Evolutionary conservation across 2,113 vertebrate genomes (phyloP).

Genomic region (Meriones unguiculatus): DNA sequence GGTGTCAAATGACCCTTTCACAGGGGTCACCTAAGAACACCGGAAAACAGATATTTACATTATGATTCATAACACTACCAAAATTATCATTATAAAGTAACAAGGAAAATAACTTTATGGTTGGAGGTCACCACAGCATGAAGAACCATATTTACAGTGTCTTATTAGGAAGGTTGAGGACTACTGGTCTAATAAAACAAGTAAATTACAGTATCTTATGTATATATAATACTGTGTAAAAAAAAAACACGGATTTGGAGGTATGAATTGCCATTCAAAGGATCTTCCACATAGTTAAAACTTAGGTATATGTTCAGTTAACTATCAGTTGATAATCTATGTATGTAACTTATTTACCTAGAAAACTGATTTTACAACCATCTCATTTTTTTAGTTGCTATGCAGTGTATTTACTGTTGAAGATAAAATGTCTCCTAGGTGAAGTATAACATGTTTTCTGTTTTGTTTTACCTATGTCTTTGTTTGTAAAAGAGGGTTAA

Average conservation of each 20-base stretch:
- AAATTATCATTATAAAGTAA: neutral
- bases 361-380: neutral
- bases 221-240: constrained; percentile 1
- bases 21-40: neutral
- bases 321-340: neutral
- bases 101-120: neutral
- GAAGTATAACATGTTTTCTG: neutral
- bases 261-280: neutral
- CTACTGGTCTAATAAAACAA: neutral
- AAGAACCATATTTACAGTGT: neutral
- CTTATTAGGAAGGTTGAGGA: neutral
- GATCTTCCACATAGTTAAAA: constrained; percentile 12
- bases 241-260: neutral
- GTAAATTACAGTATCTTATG: neutral
- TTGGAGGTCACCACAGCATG: neutral
- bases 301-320: neutral
- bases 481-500: neutral
- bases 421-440: neutral
- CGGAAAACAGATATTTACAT: neutral
- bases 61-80: neutral
- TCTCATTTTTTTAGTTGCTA: neutral
- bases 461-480: constrained; percentile 27
- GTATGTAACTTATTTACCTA: neutral
- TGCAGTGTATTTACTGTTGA: neutral
- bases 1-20: neutral